Evolutionary conservation across 1,140 invertebrate species (phyloP).

Genomic region (Plectrocnemia conspersa): DNA sequence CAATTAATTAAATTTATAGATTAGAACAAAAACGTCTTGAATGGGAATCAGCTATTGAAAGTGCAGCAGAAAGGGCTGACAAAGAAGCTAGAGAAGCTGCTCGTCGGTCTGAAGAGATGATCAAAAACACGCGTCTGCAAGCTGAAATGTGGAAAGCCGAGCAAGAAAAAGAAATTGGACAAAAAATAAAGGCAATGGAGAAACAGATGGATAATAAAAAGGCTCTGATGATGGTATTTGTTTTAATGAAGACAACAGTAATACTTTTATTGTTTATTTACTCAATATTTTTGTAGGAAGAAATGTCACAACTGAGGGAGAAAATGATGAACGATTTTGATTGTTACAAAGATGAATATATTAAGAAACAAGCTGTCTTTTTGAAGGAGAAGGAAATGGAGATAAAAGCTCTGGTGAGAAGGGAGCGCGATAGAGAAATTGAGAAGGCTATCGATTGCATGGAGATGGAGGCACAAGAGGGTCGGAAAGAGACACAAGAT

Average conservation of each 20-base stretch:
- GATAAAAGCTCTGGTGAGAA: constrained; percentile 45
- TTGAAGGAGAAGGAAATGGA: constrained; percentile 46
- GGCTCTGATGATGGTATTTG: constrained; percentile 3
- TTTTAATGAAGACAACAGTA: constrained; percentile 3
- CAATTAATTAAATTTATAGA: constrained; percentile 11
- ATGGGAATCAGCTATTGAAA: constrained; percentile 30
- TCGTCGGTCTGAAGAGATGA: constrained; percentile 17
- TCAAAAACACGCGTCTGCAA: constrained; percentile 25
- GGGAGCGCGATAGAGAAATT: constrained; percentile 48
- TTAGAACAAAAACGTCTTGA: constrained; percentile 30
- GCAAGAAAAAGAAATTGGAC: constrained; percentile 41
- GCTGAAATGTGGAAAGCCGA: constrained; percentile 44
- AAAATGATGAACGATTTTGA: constrained; percentile 43
- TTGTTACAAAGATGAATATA: constrained; percentile 42
- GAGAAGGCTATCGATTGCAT: constrained; percentile 50
- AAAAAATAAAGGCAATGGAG: constrained; percentile 38
- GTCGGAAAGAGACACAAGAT: constrained; percentile 47
- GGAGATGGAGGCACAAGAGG: constrained; percentile 47
- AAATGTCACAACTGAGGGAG: constrained; percentile 40
- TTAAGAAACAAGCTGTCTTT: constrained; percentile 42
- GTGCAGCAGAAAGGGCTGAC: constrained; percentile 19
- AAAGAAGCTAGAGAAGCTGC: constrained; percentile 27
- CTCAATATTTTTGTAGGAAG: constrained; percentile 37
- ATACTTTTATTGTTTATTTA: constrained; percentile 2
- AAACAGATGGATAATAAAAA: constrained; percentile 40